Conservation (phyloP, 2,113 vertebrate genomes). For the Stictonetta naevosa region DNA sequence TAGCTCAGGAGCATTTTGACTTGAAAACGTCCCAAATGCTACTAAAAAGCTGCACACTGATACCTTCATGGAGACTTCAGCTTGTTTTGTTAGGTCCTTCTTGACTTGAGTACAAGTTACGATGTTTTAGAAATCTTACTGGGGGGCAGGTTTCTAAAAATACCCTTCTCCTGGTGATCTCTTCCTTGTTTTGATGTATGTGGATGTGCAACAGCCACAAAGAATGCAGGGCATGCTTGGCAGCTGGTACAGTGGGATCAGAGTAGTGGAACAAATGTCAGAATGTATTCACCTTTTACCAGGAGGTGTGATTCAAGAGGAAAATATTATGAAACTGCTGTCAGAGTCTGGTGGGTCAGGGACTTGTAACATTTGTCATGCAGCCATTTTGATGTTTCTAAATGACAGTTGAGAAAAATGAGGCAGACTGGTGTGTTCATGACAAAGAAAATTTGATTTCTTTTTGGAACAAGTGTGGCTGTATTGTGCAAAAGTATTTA, state of each 20-base stretch:
- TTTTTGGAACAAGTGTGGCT: neutral
- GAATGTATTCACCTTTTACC: conserved; percentile 42
- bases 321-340: conserved; percentile 56
- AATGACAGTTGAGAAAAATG: conserved; percentile 9
- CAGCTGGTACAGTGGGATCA: conserved; percentile 1
- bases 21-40: neutral
- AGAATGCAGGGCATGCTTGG: conserved; percentile 23
- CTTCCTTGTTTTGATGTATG: neutral
- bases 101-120: neutral
- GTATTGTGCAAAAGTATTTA: neutral
- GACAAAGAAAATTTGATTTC: neutral
- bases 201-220: neutral
- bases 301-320: conserved; percentile 12
- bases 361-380: conserved; percentile 36
- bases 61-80: neutral
- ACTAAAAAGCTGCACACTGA: neutral
- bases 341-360: conserved; percentile 4
- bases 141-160: neutral
- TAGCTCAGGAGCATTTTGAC: neutral
- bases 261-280: conserved; percentile 28
- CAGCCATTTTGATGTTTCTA: neutral
- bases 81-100: neutral
- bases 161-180: neutral
- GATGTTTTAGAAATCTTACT: neutral
- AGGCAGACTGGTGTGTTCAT: neutral